Percentiles rank a stretch among this genome's conserved stretches.
phyloP scores from a whole-genome alignment of 2,888 invertebrate genomes.

The Machimus rusticus region DNA sequence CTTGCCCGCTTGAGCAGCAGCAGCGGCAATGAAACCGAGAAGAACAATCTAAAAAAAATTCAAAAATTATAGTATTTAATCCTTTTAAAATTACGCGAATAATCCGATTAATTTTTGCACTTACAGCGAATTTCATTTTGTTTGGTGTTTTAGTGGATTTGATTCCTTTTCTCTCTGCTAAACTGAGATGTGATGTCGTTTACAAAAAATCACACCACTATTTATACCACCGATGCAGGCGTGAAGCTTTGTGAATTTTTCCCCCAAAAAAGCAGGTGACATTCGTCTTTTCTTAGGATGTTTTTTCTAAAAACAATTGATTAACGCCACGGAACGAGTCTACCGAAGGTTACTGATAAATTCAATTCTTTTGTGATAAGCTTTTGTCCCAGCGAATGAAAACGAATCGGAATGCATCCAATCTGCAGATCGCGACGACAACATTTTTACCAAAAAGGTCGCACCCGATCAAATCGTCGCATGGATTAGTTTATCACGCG shows the following conservation, averaged over 20 bases:
- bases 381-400: conserved; percentile 8
- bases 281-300: conserved; percentile 2
- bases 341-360: conserved; percentile 19
- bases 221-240: conserved; percentile 18
- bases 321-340: not conserved
- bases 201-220: conserved; percentile 30
- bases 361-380: conserved; percentile 27
- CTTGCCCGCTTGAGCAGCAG: not conserved
- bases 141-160: conserved; percentile 23
- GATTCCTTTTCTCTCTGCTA: conserved; percentile 2
- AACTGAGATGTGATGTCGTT: conserved; percentile 11
- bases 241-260: not conserved
- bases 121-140: conserved; percentile 36
- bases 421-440: not conserved
- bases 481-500: conserved; percentile 24
- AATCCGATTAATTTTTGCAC: not conserved
- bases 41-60: conserved; percentile 8
- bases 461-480: not conserved
- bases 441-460: conserved; percentile 12
- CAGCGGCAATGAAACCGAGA: not conserved
- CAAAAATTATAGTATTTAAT: not conserved
- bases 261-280: conserved; percentile 22
- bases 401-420: not conserved
- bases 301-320: conserved; percentile 1
- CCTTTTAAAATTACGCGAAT: not conserved